Evolutionary conservation across 2,797 vertebrate species (phyloP).

Genomic region (Periophthalmus magnuspinnatus): DNA sequence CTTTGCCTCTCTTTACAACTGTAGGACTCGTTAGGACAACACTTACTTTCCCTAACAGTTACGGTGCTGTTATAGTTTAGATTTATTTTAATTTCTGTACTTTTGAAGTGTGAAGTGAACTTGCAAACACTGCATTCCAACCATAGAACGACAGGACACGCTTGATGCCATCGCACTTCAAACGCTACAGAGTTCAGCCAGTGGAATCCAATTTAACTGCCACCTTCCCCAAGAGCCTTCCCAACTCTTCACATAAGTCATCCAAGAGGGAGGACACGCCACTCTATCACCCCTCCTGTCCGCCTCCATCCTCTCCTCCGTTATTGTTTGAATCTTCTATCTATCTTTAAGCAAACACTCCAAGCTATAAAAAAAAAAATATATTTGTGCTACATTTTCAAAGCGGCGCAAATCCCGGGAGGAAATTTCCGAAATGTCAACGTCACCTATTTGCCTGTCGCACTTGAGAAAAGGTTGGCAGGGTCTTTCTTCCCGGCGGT

Average conservation of each 20-base stretch:
- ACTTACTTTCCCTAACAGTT: no score
- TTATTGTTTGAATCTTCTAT: slow-evolving; percentile 62
- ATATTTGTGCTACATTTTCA: slow-evolving; percentile 39
- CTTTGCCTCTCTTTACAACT: no score
- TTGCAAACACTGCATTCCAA: slow-evolving; percentile 25
- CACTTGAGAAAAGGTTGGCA: slow-evolving; percentile 29
- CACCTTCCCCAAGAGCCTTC: slow-evolving; percentile 51
- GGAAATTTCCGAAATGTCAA: slow-evolving; percentile 53
- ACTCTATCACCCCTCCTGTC: slow-evolving; percentile 47
- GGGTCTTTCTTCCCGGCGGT: slow-evolving; percentile 21
- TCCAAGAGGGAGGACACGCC: slow-evolving; percentile 28
- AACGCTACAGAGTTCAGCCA: slow-evolving; percentile 47
- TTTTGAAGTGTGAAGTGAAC: neutral
- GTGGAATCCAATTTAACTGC: slow-evolving; percentile 59
- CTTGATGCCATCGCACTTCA: slow-evolving; percentile 51
- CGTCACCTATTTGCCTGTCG: slow-evolving; percentile 30
- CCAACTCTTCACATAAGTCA: slow-evolving; percentile 53
- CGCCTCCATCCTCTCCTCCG: slow-evolving; percentile 21
- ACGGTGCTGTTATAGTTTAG: no score
- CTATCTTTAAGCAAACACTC: slow-evolving; percentile 58
- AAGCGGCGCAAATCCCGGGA: slow-evolving; percentile 39
- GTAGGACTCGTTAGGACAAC: no score
- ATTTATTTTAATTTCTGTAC: neutral
- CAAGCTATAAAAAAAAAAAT: slow-evolving; percentile 3
- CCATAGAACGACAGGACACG: slow-evolving; percentile 6